Base-by-base conservation (phyloP, 2,888 invertebrate species). In the Micoletzkya japonica region DNA sequence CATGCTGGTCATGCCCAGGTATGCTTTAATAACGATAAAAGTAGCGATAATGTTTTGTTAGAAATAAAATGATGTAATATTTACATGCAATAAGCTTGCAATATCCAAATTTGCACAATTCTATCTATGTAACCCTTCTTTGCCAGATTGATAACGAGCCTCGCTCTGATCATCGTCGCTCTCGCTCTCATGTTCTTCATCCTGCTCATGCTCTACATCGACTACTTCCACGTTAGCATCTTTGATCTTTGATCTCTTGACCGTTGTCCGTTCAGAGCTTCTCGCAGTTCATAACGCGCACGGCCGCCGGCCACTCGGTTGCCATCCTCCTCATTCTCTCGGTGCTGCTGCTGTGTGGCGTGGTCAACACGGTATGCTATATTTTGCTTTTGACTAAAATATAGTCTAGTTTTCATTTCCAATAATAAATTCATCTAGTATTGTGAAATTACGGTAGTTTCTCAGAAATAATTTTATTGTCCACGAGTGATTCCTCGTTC, bases 231-330 rank as follows among this genome's bases (percentile, higher is more conserved):
- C 73, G 82, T 82, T 49, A 72, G 72, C 39, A 56, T 36, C 24
- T 63, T 44, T 50, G 50, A 50, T 50, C 50, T 4, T 4, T 50
- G 50, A 4, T 20, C 44, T 4, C 7, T 75, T 81, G 32, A n/a
- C n/a, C n/a, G n/a, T n/a, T n/a, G n/a, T n/a, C n/a, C n/a, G n/a
- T n/a, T n/a, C 72, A 83, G 82, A 82, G 76, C 36, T 84, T 84
- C 71, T 83, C 83, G 36, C 81, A 84, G 59, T 84, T 84, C 70
- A 80, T 84, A 39, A 84, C 84, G 1, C 72, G 82, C 26, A 84
- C 84, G 7, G 78, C 80, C 2, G 71, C 78, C n/a, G 84, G 84
- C 7, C 82, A 85, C 67, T 77, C 82, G 7, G 75, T 83, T 66
- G 76, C 82, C 17, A 80, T 84, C 24, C 73, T 84, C 17, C 73